Evolutionary conservation across 2,113 vertebrate species (phyloP).

Genomic region (Pseudopipra pipra): DNA sequence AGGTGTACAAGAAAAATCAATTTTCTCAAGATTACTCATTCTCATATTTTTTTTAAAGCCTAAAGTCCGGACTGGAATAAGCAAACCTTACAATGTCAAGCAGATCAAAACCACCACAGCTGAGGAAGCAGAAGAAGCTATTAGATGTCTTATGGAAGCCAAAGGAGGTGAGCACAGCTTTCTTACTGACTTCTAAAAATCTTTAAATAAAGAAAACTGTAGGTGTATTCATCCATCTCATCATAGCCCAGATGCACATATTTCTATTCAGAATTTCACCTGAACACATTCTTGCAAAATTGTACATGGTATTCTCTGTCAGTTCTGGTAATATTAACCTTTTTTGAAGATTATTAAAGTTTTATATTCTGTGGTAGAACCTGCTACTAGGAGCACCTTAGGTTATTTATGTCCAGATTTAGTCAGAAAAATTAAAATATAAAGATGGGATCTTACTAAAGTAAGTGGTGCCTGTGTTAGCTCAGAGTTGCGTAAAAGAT

Average conservation of each 20-base stretch:
- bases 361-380: neutral
- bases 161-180: conserved; percentile 67
- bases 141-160: conserved; percentile 78
- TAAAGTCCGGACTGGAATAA: conserved; percentile 80
- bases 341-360: neutral
- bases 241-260: neutral
- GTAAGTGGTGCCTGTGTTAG: neutral
- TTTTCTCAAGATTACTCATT: neutral
- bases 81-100: conserved; percentile 82
- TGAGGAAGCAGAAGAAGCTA: conserved; percentile 79
- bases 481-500: neutral
- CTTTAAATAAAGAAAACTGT: neutral
- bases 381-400: neutral
- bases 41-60: conserved; percentile 54
- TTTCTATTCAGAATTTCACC: neutral
- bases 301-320: neutral
- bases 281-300: neutral
- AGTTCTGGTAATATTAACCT: neutral
- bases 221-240: neutral
- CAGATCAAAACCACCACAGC: conserved; percentile 82
- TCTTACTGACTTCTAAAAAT: neutral
- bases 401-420: neutral
- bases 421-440: neutral
- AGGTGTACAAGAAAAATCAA: neutral
- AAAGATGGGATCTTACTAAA: neutral